Conservation (phyloP, 1,140 invertebrate genomes). For the Tenebrio molitor region DNA sequence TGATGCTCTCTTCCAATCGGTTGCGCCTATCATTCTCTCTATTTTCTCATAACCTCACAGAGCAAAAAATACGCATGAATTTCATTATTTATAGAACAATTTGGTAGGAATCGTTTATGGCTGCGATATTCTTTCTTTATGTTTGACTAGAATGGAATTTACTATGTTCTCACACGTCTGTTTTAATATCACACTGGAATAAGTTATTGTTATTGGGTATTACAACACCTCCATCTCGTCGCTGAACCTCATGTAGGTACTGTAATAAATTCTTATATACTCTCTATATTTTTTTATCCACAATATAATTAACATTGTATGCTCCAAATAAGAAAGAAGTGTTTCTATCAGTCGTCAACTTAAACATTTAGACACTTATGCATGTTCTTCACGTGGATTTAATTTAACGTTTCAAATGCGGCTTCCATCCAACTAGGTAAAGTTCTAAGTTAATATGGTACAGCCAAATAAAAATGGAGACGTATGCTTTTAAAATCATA, state of each 20-base stretch:
- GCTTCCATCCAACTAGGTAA: too few species aligned
- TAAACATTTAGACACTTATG: too few species aligned
- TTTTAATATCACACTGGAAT: slow-evolving; percentile 32
- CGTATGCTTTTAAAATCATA: slow-evolving; percentile 12
- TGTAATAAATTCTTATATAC: slow-evolving; percentile 5
- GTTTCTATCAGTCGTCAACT: too few species aligned
- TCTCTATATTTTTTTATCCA: neutral
- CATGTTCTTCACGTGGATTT: too few species aligned
- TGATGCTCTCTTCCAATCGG: too few species aligned
- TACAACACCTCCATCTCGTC: neutral
- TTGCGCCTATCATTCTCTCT: too few species aligned
- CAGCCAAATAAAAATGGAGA: too few species aligned
- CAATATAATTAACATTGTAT: neutral
- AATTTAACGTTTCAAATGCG: too few species aligned
- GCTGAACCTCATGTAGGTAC: neutral
- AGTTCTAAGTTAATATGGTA: too few species aligned
- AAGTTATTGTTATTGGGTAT: slow-evolving; percentile 33
- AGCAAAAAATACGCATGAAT: neutral
- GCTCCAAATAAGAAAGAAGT: too few species aligned
- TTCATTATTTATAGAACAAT: slow-evolving; percentile 27
- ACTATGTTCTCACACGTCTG: slow-evolving; percentile 23
- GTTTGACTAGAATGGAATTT: slow-evolving; percentile 24
- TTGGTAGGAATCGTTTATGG: slow-evolving; percentile 23
- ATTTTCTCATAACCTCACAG: too few species aligned
- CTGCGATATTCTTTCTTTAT: slow-evolving; percentile 24